These are phyloP conservation scores for Leuciscus idus DNA, from an alignment of 2,113 vertebrate species.

Conservation along the genomic window DNA sequence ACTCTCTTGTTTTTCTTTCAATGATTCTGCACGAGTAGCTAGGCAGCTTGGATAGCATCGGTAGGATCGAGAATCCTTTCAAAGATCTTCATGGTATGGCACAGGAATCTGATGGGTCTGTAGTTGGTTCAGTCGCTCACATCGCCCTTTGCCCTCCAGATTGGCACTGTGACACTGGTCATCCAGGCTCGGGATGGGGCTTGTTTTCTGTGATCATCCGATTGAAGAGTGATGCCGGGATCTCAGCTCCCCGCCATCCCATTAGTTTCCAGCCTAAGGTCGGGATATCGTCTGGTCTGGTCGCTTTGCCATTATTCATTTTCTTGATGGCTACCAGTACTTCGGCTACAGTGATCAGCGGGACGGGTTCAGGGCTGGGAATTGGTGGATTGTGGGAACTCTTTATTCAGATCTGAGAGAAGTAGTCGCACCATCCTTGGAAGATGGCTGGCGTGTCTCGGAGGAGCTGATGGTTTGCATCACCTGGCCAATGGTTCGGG, in stretches of 20 bases:
- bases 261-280: background rate
- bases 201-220: background rate
- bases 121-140: background rate
- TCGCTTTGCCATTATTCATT: background rate
- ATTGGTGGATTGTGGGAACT: background rate
- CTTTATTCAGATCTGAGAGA: background rate
- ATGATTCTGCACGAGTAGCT: background rate
- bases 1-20: background rate
- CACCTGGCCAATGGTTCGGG: background rate
- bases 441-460: background rate
- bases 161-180: background rate
- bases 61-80: background rate
- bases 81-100: background rate
- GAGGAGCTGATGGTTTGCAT: background rate
- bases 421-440: background rate
- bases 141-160: background rate
- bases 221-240: background rate
- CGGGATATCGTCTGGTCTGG: background rate
- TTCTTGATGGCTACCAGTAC: background rate
- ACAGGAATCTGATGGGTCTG: background rate
- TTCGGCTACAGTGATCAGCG: background rate
- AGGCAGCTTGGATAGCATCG: background rate
- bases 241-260: background rate
- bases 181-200: background rate
- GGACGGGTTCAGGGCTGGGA: background rate